These are phyloP conservation scores for Melanostoma scalare DNA, from an alignment of 2,888 invertebrate genomes.

Conservation along the genomic window DNA sequence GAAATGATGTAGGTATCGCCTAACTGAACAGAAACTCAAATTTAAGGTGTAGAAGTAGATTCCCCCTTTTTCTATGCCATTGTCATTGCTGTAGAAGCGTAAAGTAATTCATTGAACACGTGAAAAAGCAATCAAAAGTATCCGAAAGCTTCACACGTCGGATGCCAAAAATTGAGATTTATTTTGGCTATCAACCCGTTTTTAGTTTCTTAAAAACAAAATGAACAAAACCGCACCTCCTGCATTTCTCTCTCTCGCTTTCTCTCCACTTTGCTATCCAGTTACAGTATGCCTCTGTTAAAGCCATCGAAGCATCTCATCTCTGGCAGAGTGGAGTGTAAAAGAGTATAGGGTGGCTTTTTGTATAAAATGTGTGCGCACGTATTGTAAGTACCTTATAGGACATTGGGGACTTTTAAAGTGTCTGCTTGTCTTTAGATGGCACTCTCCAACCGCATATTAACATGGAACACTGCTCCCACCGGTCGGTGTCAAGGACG, in stretches of 20 bases:
- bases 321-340: background rate
- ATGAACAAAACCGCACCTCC: too few species aligned
- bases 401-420: conserved; percentile 53
- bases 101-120: conserved; percentile 44
- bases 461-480: conserved; percentile 13
- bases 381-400: conserved; percentile 35
- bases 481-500: conserved; percentile 57
- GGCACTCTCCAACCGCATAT: conserved; percentile 33
- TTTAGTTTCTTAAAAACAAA: background rate
- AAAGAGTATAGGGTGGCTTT: background rate
- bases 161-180: conserved; percentile 43
- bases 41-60: background rate
- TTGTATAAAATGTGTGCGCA: conserved; percentile 34
- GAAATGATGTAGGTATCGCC: background rate
- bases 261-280: background rate
- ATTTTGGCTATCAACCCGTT: conserved; percentile 33
- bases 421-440: conserved; percentile 50
- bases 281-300: background rate
- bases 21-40: conserved; percentile 18
- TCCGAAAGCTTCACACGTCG: conserved; percentile 15
- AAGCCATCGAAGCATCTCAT: conserved; percentile 25
- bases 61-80: conserved; percentile 19
- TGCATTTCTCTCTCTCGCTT: background rate
- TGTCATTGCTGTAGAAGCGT: conserved; percentile 20
- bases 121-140: conserved; percentile 46